phyloP scores from a whole-genome alignment of 2,888 invertebrate species.

The Platerodrilus igneus region DNA sequence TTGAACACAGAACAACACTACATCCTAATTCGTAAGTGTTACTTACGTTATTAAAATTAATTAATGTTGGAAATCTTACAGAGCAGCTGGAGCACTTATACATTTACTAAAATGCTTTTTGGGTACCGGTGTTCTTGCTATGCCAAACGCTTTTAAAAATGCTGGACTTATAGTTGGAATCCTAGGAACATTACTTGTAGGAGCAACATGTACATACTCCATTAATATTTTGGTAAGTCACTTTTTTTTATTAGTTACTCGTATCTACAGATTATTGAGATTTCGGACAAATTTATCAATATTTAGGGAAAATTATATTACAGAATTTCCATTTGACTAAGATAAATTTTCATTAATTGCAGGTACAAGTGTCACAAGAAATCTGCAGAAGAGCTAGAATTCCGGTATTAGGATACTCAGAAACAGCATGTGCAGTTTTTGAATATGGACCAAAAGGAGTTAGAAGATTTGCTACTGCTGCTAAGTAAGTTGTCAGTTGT shows the following conservation, averaged over 20 bases:
- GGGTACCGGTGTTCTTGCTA: slow-evolving; percentile 91
- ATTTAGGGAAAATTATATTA: too few relatives aligned
- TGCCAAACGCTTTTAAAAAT: slow-evolving; percentile 93
- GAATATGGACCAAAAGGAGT: slow-evolving; percentile 64
- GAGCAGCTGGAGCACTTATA: slow-evolving; percentile 76
- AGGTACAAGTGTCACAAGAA: slow-evolving; percentile 72
- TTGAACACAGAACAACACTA: slow-evolving; percentile 62
- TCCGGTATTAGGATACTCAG: slow-evolving; percentile 73
- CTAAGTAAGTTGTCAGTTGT: slow-evolving; percentile 63
- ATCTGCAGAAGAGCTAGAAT: slow-evolving; percentile 64
- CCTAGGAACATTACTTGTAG: slow-evolving; percentile 80
- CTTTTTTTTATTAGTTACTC: too few relatives aligned
- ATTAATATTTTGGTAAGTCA: slow-evolving; percentile 80
- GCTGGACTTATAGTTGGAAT: slow-evolving; percentile 82
- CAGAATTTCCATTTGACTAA: too few relatives aligned
- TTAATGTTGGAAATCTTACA: slow-evolving; percentile 44
- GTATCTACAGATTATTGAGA: too few relatives aligned
- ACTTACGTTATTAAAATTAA: too few relatives aligned
- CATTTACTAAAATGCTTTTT: slow-evolving; percentile 91
- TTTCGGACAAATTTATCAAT: too few relatives aligned
- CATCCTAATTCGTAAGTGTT: slow-evolving; percentile 63
- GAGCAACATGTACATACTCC: slow-evolving; percentile 87
- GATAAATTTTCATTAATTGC: too few relatives aligned
- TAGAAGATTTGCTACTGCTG: slow-evolving; percentile 58
- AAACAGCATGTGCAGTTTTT: slow-evolving; percentile 77